Percentiles rank a stretch among this genome's conserved stretches.
Evolutionary conservation across 2,113 vertebrate genomes (phyloP).

Genomic region (Oenanthe melanoleuca): DNA sequence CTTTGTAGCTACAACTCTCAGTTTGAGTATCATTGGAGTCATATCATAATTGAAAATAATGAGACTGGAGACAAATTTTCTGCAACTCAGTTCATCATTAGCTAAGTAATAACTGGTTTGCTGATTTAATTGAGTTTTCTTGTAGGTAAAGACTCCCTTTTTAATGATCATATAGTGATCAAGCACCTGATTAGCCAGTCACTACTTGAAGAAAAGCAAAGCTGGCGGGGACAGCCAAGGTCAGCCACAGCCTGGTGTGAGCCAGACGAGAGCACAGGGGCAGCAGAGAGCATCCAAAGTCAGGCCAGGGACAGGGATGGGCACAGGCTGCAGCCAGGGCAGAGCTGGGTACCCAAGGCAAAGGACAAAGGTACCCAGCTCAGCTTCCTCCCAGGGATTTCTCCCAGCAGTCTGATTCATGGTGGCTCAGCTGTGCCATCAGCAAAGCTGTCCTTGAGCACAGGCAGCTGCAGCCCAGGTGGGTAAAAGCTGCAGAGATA

Average conservation of each 20-base stretch:
- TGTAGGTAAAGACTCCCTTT: not conserved
- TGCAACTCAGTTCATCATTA: not conserved
- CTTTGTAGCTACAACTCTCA: not conserved
- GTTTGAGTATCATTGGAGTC: not conserved
- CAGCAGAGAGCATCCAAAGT: too few species aligned
- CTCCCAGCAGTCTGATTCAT: rapidly evolving
- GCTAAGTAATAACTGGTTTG: not conserved
- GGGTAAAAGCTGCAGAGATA: not conserved
- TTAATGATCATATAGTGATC: not conserved
- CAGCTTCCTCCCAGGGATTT: not conserved
- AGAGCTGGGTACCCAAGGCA: not conserved
- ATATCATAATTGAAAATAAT: not conserved
- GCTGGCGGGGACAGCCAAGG: not conserved
- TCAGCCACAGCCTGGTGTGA: not conserved
- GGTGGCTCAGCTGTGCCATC: too few species aligned
- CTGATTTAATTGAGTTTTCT: not conserved
- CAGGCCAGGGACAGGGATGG: not conserved
- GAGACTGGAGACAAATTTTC: not conserved
- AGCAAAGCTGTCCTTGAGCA: not conserved
- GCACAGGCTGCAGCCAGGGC: not conserved
- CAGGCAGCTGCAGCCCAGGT: not conserved
- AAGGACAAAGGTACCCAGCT: not conserved
- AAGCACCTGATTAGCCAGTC: not conserved
- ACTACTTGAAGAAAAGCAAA: not conserved
- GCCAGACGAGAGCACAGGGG: rapidly evolving